Evolutionary conservation across 2,888 invertebrate genomes (phyloP).

Genomic region (Lutraria lutraria): DNA sequence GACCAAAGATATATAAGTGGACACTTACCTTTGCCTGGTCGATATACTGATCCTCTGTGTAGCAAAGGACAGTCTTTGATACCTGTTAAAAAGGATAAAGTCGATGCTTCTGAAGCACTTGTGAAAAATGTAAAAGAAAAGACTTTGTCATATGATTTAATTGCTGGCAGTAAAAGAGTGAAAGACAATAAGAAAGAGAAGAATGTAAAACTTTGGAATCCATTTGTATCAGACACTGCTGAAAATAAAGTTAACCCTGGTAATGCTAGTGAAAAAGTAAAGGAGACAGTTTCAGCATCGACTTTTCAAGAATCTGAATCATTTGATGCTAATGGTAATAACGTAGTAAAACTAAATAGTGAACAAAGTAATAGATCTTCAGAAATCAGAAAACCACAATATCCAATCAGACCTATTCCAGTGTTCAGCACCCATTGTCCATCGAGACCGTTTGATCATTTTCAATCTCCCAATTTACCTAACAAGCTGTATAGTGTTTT

Average conservation of each 20-base stretch:
- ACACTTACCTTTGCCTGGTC: conserved; percentile 49
- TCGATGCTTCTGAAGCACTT: conserved; percentile 16
- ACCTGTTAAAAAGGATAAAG: conserved; percentile 8
- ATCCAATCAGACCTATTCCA: conserved; percentile 64
- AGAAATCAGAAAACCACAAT: conserved; percentile 51
- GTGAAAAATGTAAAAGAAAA: conserved; percentile 14
- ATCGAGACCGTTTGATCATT: conserved; percentile 31
- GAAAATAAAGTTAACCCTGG: not conserved
- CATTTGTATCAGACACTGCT: conserved; percentile 49
- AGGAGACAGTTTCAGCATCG: not conserved
- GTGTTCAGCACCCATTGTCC: conserved; percentile 44
- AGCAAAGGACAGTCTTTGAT: conserved; percentile 28
- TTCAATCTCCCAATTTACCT: conserved; percentile 32
- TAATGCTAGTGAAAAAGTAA: not conserved
- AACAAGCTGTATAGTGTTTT: conserved; percentile 21
- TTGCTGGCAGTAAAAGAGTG: not conserved
- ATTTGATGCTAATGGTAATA: conserved; percentile 38
- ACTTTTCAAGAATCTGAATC: conserved; percentile 21
- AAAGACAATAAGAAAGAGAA: conserved; percentile 14
- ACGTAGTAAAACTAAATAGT: not conserved
- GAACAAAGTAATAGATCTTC: conserved; percentile 32
- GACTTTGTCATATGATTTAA: not conserved
- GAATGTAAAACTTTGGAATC: conserved; percentile 62
- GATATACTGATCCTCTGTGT: conserved; percentile 54
- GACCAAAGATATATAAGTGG: conserved; percentile 58